Evolutionary conservation across 2,888 invertebrate genomes (phyloP), one percentile per base, ranked within the genome.

Genomic region (Cerastoderma edule): DNA sequence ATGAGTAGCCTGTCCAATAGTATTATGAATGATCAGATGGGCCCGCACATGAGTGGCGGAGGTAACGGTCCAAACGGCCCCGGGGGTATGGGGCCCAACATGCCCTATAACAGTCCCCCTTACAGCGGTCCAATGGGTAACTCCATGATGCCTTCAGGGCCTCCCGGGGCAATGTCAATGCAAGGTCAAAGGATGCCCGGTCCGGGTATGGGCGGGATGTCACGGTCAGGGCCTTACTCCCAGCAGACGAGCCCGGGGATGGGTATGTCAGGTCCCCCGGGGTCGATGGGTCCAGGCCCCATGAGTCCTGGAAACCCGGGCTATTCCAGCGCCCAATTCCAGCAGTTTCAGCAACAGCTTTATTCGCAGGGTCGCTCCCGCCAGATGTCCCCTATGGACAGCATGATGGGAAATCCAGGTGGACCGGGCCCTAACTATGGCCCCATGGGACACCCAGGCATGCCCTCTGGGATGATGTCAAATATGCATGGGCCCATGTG

Each of bases 281-380:
- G 72, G 70, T 77, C 56, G 13, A 69, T 66, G 16, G 78, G 80
- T 24, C 74, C 78, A 28, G 69, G 67, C 28, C 80, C 78, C 2
- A 44, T 79, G n/a, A 78, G 78, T 48, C 78, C 78, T 10, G 80
- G 76, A 19, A 78, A 78, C 46, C 83, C 82, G 60, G 85, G 78
- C 27, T 88, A 87, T 74, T 71, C 75, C 28, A 87, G 69, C 78
- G 80, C 87, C 39, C 90, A 90, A 65, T 91, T 87, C 80, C 90
- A 91, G 70, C 90, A 91, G 76, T 91, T 91, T 82, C 91, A 91
- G 75, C 91, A 91, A 78, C 91, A 91, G 84, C 77, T 91, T 54
- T 91, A 90, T 72, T 87, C 90, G 44, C 89, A 89, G 76, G 83
- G 83, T 67, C 83, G 89, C 33, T 80, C 86, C 3, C 71, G 88